These are phyloP conservation scores for Meteorus cinctellus DNA, from an alignment of 2,888 invertebrate species.

Conservation along the genomic window DNA sequence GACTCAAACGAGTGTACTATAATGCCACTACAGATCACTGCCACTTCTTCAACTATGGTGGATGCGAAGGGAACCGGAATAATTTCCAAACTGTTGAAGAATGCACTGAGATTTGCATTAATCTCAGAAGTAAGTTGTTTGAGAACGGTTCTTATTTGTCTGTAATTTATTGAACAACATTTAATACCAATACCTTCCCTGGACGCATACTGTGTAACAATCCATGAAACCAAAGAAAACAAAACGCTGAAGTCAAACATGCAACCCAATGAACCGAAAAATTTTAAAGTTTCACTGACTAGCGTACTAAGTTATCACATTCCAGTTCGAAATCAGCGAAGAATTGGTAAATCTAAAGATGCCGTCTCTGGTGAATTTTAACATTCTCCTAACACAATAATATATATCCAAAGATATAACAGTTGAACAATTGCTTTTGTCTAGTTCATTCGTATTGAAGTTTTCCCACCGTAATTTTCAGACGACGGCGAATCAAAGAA, in stretches of 20 bases:
- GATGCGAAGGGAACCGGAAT: conserved; percentile 92
- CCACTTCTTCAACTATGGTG: conserved; percentile 89
- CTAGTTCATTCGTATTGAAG: background rate
- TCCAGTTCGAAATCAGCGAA: conserved; percentile 65
- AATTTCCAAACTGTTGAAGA: conserved; percentile 85
- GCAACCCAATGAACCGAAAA: conserved; percentile 60
- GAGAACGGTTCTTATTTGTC: background rate
- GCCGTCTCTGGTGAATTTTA: conserved; percentile 64
- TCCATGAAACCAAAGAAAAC: conserved; percentile 55
- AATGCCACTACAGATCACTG: conserved; percentile 83
- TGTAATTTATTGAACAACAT: conserved; percentile 7
- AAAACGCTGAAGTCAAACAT: conserved; percentile 52
- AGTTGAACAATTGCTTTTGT: background rate
- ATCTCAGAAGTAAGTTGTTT: conserved; percentile 73
- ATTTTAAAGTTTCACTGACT: conserved; percentile 69
- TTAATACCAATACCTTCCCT: conserved; percentile 35
- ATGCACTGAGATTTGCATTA: conserved; percentile 80
- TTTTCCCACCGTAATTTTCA: conserved; percentile 3
- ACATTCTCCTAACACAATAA: conserved; percentile 19
- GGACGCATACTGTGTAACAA: conserved; percentile 57
- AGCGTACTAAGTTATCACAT: conserved; percentile 70
- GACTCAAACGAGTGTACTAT: conserved; percentile 75
- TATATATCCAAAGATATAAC: background rate
- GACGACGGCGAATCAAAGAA: conserved; percentile 48
- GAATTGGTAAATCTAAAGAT: conserved; percentile 63